Evolutionary conservation across 1,140 invertebrate species (phyloP).

Genomic region (Drosophila arawakana): DNA sequence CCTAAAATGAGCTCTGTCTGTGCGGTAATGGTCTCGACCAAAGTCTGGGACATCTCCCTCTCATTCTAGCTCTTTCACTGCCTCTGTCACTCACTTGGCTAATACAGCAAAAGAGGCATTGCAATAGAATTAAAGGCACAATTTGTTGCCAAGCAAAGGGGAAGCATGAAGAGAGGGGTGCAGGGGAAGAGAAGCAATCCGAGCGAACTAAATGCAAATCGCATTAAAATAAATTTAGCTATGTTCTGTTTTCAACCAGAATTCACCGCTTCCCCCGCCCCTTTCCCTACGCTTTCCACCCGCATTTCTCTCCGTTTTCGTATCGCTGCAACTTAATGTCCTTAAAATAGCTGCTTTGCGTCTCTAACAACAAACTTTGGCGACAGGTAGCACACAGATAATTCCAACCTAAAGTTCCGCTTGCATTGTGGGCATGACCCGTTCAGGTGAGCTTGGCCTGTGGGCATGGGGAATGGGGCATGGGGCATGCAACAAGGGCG

Average conservation of each 20-base stretch:
- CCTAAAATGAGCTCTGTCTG: neutral
- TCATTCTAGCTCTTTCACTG: constrained; percentile 14
- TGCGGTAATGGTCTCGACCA: constrained; percentile 48
- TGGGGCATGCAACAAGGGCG: constrained; percentile 6
- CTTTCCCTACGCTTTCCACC: neutral
- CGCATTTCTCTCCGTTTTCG: neutral
- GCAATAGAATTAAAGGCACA: constrained; percentile 69
- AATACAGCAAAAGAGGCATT: constrained; percentile 58
- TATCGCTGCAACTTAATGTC: constrained; percentile 65
- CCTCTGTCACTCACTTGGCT: constrained; percentile 35
- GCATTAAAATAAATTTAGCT: constrained; percentile 75
- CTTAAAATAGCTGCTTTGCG: constrained; percentile 55
- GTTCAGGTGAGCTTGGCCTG: no score
- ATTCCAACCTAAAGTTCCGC: constrained; percentile 15
- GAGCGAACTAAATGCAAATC: constrained; percentile 79
- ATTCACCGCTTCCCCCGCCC: neutral
- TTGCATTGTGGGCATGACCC: neutral
- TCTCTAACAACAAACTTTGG: constrained; percentile 54
- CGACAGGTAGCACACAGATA: constrained; percentile 66
- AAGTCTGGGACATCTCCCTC: constrained; percentile 29
- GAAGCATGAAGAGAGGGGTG: neutral
- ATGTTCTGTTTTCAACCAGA: neutral
- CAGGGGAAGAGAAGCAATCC: constrained; percentile 25
- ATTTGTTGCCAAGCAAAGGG: constrained; percentile 42
- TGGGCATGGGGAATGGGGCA: neutral